Conservation (phyloP, 1,140 invertebrate genomes). For the Babylonia areolata region DNA sequence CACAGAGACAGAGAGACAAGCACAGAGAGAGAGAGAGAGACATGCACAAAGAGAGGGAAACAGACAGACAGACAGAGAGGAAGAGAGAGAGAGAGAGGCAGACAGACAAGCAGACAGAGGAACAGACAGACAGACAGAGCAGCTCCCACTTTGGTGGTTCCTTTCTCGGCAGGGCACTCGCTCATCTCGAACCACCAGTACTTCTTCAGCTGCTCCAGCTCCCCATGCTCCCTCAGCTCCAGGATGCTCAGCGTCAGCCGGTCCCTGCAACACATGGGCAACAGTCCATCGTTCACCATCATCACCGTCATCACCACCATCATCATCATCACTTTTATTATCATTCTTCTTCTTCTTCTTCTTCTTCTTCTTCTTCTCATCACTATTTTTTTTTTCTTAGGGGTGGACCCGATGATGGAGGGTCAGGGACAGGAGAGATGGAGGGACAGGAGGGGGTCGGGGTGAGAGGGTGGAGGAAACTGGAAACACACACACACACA, state of each 20-base stretch:
- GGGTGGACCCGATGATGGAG: no score
- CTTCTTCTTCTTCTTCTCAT: no score
- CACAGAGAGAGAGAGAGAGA: no score
- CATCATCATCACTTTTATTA: no score
- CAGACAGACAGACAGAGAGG: neutral
- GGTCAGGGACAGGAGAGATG: no score
- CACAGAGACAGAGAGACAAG: neutral
- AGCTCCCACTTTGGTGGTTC: constrained; percentile 3
- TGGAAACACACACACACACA: no score
- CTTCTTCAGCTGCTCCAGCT: constrained; percentile 94
- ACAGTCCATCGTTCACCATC: no score
- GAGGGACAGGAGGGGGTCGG: no score
- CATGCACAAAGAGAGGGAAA: neutral
- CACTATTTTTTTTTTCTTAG: no score
- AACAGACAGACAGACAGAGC: neutral
- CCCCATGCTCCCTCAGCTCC: constrained; percentile 93
- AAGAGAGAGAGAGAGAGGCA: neutral
- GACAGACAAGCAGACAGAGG: neutral
- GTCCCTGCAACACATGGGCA: constrained; percentile 71
- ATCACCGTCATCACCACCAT: no score
- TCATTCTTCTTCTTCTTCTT: no score
- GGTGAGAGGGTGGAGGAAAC: no score
- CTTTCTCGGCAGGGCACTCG: constrained; percentile 80
- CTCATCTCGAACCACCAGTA: constrained; percentile 98
- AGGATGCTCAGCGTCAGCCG: constrained; percentile 85